Conservation (phyloP, 2,113 vertebrate species). For the Edolisoma coerulescens region DNA sequence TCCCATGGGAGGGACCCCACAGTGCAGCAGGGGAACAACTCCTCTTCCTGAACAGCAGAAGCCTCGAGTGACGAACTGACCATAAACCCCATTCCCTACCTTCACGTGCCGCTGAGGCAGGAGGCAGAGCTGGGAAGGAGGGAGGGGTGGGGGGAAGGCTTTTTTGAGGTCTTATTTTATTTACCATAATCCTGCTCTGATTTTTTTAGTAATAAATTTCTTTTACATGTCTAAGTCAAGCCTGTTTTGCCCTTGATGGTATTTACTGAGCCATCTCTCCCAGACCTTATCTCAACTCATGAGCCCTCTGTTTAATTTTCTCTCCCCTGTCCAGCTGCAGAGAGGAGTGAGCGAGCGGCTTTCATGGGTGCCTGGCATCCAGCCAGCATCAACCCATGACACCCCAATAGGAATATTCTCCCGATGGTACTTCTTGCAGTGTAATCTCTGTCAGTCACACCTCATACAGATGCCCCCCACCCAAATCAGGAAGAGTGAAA, state of each 20-base stretch:
- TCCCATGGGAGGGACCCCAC: not conserved
- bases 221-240: not conserved
- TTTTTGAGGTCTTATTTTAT: not conserved
- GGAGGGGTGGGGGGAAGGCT: rapidly evolving
- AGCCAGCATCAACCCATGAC: not conserved
- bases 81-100: not conserved
- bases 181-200: not conserved
- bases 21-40: not conserved
- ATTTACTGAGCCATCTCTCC: not conserved
- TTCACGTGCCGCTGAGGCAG: not conserved
- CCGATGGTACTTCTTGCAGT: not conserved
- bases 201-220: not conserved
- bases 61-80: not conserved
- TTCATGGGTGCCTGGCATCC: not conserved
- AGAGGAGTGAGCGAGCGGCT: not conserved
- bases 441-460: not conserved
- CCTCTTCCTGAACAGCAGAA: not conserved
- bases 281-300: not conserved
- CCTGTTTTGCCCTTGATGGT: not conserved
- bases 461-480: rapidly evolving
- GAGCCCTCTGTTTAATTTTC: not conserved
- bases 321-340: not conserved
- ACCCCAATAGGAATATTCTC: not conserved
- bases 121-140: not conserved
- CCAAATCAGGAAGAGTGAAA: not conserved